A percentile compares a stretch with the other conserved stretches of the same genome.
These are phyloP conservation scores for Lordiphosa stackelbergi DNA, from an alignment of 1,140 invertebrate species.

Conservation along the genomic window DNA sequence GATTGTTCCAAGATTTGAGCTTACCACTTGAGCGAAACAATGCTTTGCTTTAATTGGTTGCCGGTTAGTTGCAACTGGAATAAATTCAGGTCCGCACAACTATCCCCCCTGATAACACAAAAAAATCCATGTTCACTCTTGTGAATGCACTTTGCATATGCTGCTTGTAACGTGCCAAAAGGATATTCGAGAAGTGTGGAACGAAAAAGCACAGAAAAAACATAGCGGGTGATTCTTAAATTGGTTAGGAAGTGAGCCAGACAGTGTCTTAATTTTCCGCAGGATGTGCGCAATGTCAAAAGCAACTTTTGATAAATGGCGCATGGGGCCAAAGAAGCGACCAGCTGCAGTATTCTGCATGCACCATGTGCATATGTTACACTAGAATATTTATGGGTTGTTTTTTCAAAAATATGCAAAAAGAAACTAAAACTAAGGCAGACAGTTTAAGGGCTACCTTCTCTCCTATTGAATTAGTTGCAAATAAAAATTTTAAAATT, in stretches of 20 bases:
- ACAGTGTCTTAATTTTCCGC: slow-evolving; percentile 72
- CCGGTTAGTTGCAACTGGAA: slow-evolving; percentile 5
- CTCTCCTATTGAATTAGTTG: too few species aligned
- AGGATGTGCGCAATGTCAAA: slow-evolving; percentile 71
- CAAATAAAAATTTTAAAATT: too few species aligned
- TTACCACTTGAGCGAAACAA: slow-evolving; percentile 15
- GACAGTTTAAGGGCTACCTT: slow-evolving; percentile 34
- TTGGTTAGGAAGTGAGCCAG: slow-evolving; percentile 65
- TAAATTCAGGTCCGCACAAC: too few species aligned
- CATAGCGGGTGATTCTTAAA: slow-evolving; percentile 40
- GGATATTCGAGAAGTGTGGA: slow-evolving; percentile 19
- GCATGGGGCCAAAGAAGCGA: slow-evolving; percentile 11
- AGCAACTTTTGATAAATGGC: slow-evolving; percentile 70
- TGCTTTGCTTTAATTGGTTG: slow-evolving; percentile 51
- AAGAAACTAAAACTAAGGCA: slow-evolving; percentile 4
- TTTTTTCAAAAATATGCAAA: slow-evolving; percentile 41
- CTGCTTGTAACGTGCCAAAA: slow-evolving; percentile 20
- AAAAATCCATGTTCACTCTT: slow-evolving; percentile 12
- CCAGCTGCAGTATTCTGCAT: slow-evolving; percentile 21
- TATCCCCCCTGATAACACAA: too few species aligned
- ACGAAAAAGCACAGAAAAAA: slow-evolving; percentile 1
- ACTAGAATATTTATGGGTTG: slow-evolving; percentile 66
- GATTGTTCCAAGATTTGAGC: slow-evolving; percentile 9
- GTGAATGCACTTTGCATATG: slow-evolving; percentile 7
- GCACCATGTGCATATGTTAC: slow-evolving; percentile 34